Evolutionary conservation across 2,888 invertebrate genomes (phyloP), one percentile per base, ranked within the genome.

Genomic region (Galerucella nymphaeae): DNA sequence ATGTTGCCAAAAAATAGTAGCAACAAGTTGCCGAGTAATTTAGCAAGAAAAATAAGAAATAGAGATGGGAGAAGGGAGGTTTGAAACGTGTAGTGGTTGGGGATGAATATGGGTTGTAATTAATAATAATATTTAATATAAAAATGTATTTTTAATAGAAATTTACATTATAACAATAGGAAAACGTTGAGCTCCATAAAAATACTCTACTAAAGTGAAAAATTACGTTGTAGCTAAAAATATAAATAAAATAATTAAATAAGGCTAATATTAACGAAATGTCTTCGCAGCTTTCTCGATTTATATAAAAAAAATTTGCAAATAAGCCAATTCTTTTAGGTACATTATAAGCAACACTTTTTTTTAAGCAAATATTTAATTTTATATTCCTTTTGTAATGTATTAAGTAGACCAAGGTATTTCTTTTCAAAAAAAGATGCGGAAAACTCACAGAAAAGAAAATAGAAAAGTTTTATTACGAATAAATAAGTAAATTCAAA

Each of bases 161-260:
- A 70, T 70, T 70, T 70, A 70, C 63, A 70, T 57, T 57, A 64
- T 70, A 70, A 70, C 70, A 70, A 70, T 63, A 57, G 62, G 66
- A 72, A 76, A 76, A 73, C 75, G 73, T 77, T 77, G 76, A 77
- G 76, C 76, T 73, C 72, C 74, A 71, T 75, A 74, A 73, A 75
- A 75, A 68, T 75, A 71, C 67, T 73, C 73, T 75, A 75, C 65
- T 72, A 20, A 70, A 73, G 66, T 70, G 73, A 68, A 75, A 74
- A 73, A 63, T 69, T 71, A 73, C 20, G 23, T 58, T 23, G 45
- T 50, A 66, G 65, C 41, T 53, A 66, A 69, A 69, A 30, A 67
- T 50, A 67, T 59, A 67, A 61, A 53, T 53, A 48, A 45, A 61
- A 16, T 58, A 63, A 66, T 66, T 66, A 66, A 66, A 66, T 20